Conservation (phyloP, 2,113 vertebrate species). For the Uropsilus gracilis region DNA sequence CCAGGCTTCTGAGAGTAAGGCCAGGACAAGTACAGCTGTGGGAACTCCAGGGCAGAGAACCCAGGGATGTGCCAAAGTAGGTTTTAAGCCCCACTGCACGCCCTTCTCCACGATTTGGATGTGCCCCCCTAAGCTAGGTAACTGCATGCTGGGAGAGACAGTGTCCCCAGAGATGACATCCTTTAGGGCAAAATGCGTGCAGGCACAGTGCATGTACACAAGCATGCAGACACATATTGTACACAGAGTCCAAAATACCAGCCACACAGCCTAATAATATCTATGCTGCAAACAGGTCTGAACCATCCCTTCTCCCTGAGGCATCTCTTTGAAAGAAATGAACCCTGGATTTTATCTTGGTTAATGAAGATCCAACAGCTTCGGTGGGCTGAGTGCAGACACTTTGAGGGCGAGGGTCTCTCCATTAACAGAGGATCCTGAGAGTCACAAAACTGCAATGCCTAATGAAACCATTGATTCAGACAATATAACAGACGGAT, state of each 20-base stretch:
- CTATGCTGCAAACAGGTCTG: not conserved
- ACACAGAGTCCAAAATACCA: not conserved
- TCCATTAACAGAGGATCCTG: not conserved
- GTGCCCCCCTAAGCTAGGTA: not conserved
- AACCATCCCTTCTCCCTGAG: not conserved
- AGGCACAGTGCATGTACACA: too few species aligned
- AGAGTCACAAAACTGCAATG: not conserved
- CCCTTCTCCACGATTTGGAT: not conserved
- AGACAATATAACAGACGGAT: not conserved
- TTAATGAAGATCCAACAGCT: constrained; percentile 50
- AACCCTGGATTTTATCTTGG: not conserved
- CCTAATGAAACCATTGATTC: not conserved
- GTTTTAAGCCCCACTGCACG: not conserved
- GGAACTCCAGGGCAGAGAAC: not conserved
- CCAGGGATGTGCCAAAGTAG: not conserved
- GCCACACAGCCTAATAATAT: not conserved
- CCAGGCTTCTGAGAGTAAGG: not conserved
- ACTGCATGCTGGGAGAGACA: not conserved
- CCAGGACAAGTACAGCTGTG: accelerated
- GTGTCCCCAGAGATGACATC: not conserved
- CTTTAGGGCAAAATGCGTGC: not conserved
- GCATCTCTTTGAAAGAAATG: constrained; percentile 40
- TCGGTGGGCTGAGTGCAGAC: not conserved
- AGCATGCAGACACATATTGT: too few species aligned
- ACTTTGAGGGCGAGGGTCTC: too few species aligned